Conservation (phyloP, 2,113 vertebrate species). For the Corythaixoides concolor region DNA sequence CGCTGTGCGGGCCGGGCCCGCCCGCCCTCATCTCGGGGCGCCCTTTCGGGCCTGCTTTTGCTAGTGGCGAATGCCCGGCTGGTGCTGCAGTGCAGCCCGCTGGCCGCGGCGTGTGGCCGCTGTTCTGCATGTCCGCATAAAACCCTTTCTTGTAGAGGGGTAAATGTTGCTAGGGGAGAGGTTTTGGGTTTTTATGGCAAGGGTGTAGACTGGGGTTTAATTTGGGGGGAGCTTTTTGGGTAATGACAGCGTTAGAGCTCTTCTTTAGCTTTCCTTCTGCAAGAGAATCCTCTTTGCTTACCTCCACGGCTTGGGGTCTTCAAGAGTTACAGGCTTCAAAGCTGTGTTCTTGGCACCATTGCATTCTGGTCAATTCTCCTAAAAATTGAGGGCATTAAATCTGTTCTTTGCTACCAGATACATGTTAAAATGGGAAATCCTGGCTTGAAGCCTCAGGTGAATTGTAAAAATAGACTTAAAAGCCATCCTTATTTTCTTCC, state of each 20-base stretch:
- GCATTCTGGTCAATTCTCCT: not conserved
- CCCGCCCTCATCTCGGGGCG: too few relatives aligned
- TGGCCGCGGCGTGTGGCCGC: too few relatives aligned
- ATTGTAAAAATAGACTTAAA: not conserved
- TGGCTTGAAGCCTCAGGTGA: not conserved
- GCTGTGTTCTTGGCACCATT: not conserved
- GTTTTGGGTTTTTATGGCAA: accelerated
- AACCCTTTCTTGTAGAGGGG: accelerated
- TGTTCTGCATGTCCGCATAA: too few relatives aligned
- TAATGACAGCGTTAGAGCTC: not conserved
- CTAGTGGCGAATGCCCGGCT: too few relatives aligned
- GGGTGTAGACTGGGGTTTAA: not conserved
- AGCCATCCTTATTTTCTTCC: not conserved
- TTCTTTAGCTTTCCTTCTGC: not conserved
- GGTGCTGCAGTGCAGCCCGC: too few relatives aligned
- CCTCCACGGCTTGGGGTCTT: not conserved
- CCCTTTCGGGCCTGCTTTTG: too few relatives aligned
- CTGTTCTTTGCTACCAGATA: not conserved
- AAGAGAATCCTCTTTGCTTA: not conserved
- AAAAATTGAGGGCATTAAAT: not conserved
- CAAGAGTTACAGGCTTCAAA: not conserved
- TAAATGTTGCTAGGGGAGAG: accelerated
- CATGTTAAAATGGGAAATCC: not conserved
- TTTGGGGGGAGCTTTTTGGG: not conserved
- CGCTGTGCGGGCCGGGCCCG: too few relatives aligned